These are phyloP conservation scores for Aphodius granarius DNA, from an alignment of 2,888 invertebrate genomes.

Conservation along the genomic window DNA sequence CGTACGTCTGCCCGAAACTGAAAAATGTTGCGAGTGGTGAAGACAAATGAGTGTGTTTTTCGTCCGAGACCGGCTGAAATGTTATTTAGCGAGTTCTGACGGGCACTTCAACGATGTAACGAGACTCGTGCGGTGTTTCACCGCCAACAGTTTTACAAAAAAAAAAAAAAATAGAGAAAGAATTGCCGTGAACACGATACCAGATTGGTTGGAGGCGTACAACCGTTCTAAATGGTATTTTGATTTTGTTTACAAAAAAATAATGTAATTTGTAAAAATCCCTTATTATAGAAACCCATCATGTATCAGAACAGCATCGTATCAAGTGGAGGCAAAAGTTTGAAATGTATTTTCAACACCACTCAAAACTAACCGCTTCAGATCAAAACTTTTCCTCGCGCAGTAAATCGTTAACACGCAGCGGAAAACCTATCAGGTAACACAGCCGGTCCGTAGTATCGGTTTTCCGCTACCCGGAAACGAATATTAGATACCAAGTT, in stretches of 20 bases:
- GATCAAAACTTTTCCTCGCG: not conserved
- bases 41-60: slow-evolving; percentile 29
- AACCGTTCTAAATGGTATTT: too few species aligned
- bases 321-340: not conserved
- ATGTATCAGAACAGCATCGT: too few species aligned
- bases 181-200: not conserved
- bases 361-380: not conserved
- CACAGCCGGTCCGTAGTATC: not conserved
- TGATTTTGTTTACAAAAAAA: too few species aligned
- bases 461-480: not conserved
- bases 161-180: not conserved
- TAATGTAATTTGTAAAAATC: too few species aligned
- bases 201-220: not conserved
- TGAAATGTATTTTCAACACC: not conserved
- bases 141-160: not conserved
- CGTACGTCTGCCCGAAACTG: slow-evolving; percentile 12
- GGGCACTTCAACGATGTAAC: slow-evolving; percentile 25
- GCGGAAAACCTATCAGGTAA: not conserved
- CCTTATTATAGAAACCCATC: too few species aligned
- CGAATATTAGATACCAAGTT: not conserved
- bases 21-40: slow-evolving; percentile 32
- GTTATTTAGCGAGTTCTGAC: slow-evolving; percentile 31
- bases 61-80: slow-evolving; percentile 30
- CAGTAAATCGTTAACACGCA: not conserved
- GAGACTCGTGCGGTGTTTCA: not conserved